Evolutionary conservation across 2,113 vertebrate genomes (phyloP), one percentile per base, ranked within the genome.

Genomic region (Colaptes auratus): DNA sequence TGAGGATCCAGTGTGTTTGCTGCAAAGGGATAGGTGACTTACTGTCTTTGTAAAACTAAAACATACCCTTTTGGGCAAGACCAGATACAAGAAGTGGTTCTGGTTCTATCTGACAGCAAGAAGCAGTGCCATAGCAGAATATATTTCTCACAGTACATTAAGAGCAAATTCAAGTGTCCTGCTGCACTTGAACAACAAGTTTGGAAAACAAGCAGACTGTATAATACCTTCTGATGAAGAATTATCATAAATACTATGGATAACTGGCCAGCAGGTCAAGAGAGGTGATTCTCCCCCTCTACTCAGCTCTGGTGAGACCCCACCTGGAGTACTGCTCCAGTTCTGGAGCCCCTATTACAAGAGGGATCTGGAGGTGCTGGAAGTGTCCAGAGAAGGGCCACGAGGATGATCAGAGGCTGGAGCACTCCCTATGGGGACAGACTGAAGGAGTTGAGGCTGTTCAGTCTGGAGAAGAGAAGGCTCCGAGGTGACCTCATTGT

Each of bases 181-280:
- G 2, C 23, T 4, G 5, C 7, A 27, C 23, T 33, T n/a, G n/a
- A n/a, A n/a, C n/a, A n/a, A n/a, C n/a, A n/a, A n/a, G 4, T 61
- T 72, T 42, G n/a, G 42, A 80, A 86, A 93, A 27, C 17, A 27
- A 11, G n/a, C 5, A 89, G 17, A 76, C 2, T 70, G 59, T 28
- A 46, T 3, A 27, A 12, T 58, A 42, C 48, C 50, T 77, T 36
- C 25, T n/a, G 31, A 44, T 65, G 12, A 66, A 70, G 20, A 82
- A 74, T 67, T 67, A 12, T 39, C 8, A 8, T 59, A 85, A 80
- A 80, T 82, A 59, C 10, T 70, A 18, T 6, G 7, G 10, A 59
- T 12, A 90, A 52, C 5, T 63, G n/a, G n/a, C n/a, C n/a, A n/a
- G n/a, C n/a, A n/a, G n/a, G n/a, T n/a, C n/a, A n/a, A n/a, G n/a